Evolutionary conservation across 2,888 invertebrate species (phyloP).

Genomic region (Trachelus stipa): DNA sequence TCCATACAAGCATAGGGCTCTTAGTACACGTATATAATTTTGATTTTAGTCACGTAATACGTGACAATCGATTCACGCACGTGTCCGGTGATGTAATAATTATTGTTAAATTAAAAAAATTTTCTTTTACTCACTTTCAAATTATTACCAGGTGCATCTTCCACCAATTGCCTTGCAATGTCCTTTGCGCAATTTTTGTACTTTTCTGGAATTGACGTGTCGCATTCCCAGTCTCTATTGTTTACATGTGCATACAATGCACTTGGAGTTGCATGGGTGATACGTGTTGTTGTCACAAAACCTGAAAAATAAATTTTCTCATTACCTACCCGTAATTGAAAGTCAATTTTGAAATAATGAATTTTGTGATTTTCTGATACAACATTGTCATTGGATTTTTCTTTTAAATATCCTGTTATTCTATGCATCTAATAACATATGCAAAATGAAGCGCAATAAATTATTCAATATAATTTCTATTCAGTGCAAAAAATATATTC

Average conservation of each 20-base stretch:
- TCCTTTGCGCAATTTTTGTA: constrained; percentile 68
- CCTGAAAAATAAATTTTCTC: constrained; percentile 56
- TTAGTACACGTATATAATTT: background rate
- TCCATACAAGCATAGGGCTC: background rate
- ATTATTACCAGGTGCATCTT: constrained; percentile 72
- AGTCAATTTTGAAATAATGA: background rate
- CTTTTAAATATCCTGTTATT: background rate
- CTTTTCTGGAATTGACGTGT: constrained; percentile 58
- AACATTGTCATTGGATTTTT: background rate
- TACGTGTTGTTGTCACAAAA: constrained; percentile 75
- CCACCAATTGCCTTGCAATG: constrained; percentile 74
- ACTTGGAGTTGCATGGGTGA: constrained; percentile 76
- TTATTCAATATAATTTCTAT: background rate
- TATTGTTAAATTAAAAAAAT: background rate
- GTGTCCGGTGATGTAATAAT: background rate
- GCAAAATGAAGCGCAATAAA: background rate
- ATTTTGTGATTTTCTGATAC: background rate
- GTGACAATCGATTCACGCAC: background rate
- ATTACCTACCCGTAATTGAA: too few relatives aligned
- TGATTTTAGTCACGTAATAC: background rate
- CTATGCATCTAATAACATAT: background rate
- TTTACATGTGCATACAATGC: constrained; percentile 71
- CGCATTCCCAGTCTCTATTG: constrained; percentile 74
- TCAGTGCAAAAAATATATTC: background rate
- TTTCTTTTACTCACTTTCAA: constrained; percentile 67